Percentiles rank a stretch among this genome's conserved stretches.
Conservation (phyloP, 1,140 invertebrate genomes). For the Musca vetustissima region DNA sequence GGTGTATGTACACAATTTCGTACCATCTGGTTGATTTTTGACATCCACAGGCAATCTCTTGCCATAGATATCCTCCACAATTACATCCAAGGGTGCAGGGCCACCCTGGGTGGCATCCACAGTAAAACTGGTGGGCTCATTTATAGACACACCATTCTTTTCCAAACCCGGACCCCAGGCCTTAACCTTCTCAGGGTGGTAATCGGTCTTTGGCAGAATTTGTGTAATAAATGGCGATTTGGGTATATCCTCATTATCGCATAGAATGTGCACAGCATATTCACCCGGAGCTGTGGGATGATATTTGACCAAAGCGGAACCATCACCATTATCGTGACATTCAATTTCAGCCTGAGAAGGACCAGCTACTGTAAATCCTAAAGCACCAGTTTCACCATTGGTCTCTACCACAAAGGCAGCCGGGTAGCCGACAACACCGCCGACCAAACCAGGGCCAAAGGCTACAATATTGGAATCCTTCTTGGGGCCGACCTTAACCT, state of each 20-base stretch:
- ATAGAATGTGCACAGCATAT: constrained; percentile 88
- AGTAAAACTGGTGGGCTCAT: constrained; percentile 70
- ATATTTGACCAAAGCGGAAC: constrained; percentile 82
- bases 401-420: constrained; percentile 90
- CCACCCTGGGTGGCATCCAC: constrained; percentile 75
- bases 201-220: constrained; percentile 72
- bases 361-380: constrained; percentile 89
- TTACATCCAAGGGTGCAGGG: constrained; percentile 71
- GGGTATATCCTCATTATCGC: constrained; percentile 82
- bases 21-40: constrained; percentile 71
- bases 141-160: constrained; percentile 66
- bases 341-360: constrained; percentile 82
- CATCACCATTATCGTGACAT: constrained; percentile 86
- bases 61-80: constrained; percentile 62
- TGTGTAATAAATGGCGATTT: constrained; percentile 80
- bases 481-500: constrained; percentile 82
- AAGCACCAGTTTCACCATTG: constrained; percentile 84
- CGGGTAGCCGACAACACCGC: constrained; percentile 81
- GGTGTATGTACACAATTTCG: constrained; percentile 73
- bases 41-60: constrained; percentile 55
- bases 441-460: constrained; percentile 82
- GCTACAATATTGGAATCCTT: constrained; percentile 81
- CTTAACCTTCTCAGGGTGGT: constrained; percentile 77
- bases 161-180: constrained; percentile 78
- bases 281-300: constrained; percentile 84